A percentile compares a stretch with the other conserved stretches of the same genome.
These are phyloP conservation scores for Huso huso DNA, from an alignment of 2,797 vertebrate genomes.

Conservation along the genomic window DNA sequence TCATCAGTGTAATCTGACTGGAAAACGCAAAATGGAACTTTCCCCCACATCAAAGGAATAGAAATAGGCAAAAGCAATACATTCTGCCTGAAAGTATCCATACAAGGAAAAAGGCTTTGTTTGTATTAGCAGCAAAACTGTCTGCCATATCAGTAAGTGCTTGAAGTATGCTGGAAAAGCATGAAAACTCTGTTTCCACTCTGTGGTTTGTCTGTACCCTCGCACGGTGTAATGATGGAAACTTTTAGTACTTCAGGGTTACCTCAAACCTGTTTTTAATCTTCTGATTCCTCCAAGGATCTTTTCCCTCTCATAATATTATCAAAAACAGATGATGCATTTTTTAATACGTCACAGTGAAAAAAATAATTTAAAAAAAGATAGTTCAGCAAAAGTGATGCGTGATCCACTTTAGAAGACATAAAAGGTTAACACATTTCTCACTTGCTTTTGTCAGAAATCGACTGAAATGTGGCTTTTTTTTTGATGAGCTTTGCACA, in stretches of 20 bases:
- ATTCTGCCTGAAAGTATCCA: constrained; percentile 30
- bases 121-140: constrained; percentile 20
- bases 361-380: too few relatives aligned
- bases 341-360: too few relatives aligned
- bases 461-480: too few relatives aligned
- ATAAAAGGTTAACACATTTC: too few relatives aligned
- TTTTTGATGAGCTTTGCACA: too few relatives aligned
- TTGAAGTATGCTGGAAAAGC: constrained; percentile 27
- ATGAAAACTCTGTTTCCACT: constrained; percentile 35
- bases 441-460: too few relatives aligned
- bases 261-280: constrained; percentile 23
- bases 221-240: constrained; percentile 22
- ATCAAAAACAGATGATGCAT: too few relatives aligned
- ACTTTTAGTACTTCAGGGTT: constrained; percentile 21
- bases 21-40: constrained; percentile 12
- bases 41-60: constrained; percentile 33
- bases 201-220: constrained; percentile 17
- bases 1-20: neutral
- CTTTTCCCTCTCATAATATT: too few relatives aligned
- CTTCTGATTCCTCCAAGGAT: constrained; percentile 11
- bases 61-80: constrained; percentile 25
- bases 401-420: too few relatives aligned
- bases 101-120: constrained; percentile 28
- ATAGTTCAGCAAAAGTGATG: too few relatives aligned
- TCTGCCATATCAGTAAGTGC: constrained; percentile 16